Base-by-base conservation (phyloP, 2,113 vertebrate species). In the Cyanoramphus novaezelandiae region DNA sequence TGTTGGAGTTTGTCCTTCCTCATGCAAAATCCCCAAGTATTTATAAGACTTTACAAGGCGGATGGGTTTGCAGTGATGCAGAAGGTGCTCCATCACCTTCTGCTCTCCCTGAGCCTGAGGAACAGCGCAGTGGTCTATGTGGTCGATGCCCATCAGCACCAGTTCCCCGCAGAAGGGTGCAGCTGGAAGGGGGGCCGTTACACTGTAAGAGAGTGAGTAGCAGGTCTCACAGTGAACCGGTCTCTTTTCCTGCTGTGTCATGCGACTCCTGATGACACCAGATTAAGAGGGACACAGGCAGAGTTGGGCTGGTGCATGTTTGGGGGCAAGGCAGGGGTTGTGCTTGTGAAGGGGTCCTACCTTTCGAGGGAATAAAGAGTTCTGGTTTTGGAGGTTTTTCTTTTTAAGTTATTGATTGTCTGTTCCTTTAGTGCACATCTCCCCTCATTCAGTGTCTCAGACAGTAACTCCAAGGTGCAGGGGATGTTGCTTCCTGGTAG, bases 161-260 rank as follows among this genome's bases (percentile, higher is more conserved):
- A 27, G 88, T 82, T 88, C 44, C 64, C 43, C 1, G 9, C 86
- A 75, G 86, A 5, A 9, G 83, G 31, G 72, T 97, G 98, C 98
- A 92, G 98, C 97, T 98, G 98, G 99, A 98, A 98, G 97, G 98
- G 99, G 99, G 99, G 99, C 99, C 99, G 99, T 99, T 99, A 98
- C 99, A 99, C 99, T 99, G 99, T 99, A 98, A 99, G 99, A 99
- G 99, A 99, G 99, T 99, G 98, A 99, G 98, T 99, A 99, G 98
- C 98, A 98, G 98, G 98, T 99, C 99, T 99, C 99, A 99, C 99
- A 99, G 99, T 99, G 99, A 99, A 99, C 99, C 99, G 99, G 99
- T 99, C 99, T 99, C 99, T 99, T 99, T 99, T 98, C 98, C 98
- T 99, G 98, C 99, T 98, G 98, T 98, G 93, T 90, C 98, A 64